These are phyloP conservation scores for Molossus molossus DNA, from an alignment of 2,797 vertebrate species.

Conservation along the genomic window DNA sequence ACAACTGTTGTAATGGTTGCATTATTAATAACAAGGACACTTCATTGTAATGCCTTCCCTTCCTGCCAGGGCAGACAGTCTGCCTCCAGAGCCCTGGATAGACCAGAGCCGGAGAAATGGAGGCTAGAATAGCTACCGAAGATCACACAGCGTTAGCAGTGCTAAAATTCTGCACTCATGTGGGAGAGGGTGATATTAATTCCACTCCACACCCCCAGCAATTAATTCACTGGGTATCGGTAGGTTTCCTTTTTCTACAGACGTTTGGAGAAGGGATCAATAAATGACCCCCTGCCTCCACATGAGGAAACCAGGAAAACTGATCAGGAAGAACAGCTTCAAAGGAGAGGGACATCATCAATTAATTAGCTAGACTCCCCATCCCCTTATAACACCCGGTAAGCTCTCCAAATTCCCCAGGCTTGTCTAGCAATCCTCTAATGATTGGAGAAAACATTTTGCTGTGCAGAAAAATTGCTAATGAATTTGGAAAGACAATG, in stretches of 20 bases:
- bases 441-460: neutral
- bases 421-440: constrained; percentile 43
- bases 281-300: neutral
- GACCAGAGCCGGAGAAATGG: neutral
- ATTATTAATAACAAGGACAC: neutral
- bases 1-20: neutral
- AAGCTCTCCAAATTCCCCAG: neutral
- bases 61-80: neutral
- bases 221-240: neutral
- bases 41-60: neutral
- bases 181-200: neutral
- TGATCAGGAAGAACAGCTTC: neutral
- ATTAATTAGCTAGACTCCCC: constrained; percentile 26
- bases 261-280: neutral
- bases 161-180: neutral
- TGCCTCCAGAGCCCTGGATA: neutral
- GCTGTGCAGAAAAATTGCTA: constrained; percentile 41
- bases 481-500: constrained; percentile 39
- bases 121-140: neutral
- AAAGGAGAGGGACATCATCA: constrained; percentile 36
- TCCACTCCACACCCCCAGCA: neutral
- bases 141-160: neutral
- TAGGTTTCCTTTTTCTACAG: constrained; percentile 22
- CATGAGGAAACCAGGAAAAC: constrained; percentile 49
- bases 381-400: neutral